phyloP scores from a whole-genome alignment of 2,113 vertebrate genomes.

The Numida meleagris region DNA sequence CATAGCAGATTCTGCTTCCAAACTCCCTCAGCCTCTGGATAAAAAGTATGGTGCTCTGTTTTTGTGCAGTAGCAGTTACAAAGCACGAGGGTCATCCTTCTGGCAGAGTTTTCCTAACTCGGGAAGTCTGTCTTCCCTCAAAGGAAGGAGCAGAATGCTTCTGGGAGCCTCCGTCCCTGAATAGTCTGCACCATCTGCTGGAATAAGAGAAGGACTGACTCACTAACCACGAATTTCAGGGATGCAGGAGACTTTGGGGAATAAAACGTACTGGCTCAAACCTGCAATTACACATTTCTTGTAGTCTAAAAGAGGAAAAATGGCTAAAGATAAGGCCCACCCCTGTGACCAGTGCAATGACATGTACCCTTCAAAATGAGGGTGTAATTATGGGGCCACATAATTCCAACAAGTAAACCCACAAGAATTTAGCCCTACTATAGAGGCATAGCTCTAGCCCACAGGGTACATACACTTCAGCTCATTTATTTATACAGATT shows the following conservation, averaged over 20 bases:
- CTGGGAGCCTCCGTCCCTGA: constrained; percentile 59
- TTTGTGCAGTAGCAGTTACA: neutral
- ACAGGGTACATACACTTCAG: constrained; percentile 33
- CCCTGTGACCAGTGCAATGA: constrained; percentile 13
- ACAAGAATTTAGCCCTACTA: constrained; percentile 34
- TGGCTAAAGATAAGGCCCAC: constrained; percentile 21
- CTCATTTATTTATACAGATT: constrained; percentile 47
- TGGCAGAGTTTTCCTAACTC: neutral
- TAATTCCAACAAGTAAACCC: constrained; percentile 59
- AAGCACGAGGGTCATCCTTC: constrained; percentile 22
- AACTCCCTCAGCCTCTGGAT: neutral
- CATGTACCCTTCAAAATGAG: constrained; percentile 30
- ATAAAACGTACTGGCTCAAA: constrained; percentile 45
- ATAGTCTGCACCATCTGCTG: constrained; percentile 70
- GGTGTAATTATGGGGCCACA: constrained; percentile 27
- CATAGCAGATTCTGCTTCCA: neutral
- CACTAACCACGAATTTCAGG: constrained; percentile 53
- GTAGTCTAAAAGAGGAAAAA: constrained; percentile 58
- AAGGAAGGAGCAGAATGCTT: constrained; percentile 56
- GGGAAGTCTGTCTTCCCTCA: constrained; percentile 48
- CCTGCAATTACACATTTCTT: constrained; percentile 57
- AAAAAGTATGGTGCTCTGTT: neutral
- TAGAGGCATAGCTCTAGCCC: constrained; percentile 31
- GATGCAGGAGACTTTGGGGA: constrained; percentile 36
- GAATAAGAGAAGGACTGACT: constrained; percentile 60